Conservation (phyloP, 1,140 invertebrate species). For the Drosophila rufa region DNA sequence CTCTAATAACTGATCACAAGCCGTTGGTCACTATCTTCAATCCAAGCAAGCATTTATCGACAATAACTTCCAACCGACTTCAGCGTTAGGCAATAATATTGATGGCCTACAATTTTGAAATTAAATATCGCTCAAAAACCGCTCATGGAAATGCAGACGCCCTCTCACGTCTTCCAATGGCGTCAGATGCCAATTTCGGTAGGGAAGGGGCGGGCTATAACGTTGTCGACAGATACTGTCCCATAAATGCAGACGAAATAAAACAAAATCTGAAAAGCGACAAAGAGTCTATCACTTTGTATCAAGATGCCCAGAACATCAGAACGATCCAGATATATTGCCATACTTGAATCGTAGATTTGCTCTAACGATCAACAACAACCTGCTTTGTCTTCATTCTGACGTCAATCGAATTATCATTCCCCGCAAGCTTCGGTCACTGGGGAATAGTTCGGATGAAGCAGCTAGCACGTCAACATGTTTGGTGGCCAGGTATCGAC, state of each 20-base stretch:
- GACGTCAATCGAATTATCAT: constrained; percentile 55
- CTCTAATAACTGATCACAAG: constrained; percentile 85
- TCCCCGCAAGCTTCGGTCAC: no score
- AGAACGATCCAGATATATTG: background rate
- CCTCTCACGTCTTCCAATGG: no score
- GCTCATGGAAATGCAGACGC: no score
- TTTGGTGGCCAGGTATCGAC: no score
- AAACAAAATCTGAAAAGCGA: constrained; percentile 6
- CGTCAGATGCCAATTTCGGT: no score
- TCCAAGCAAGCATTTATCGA: constrained; percentile 8
- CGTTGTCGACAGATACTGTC: constrained; percentile 25
- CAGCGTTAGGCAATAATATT: no score
- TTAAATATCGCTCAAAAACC: no score
- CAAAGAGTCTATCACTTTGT: background rate
- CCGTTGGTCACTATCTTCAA: constrained; percentile 41
- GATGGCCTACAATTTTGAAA: no score
- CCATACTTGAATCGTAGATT: constrained; percentile 15
- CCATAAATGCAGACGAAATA: constrained; percentile 13
- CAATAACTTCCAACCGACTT: no score
- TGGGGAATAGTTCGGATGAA: constrained; percentile 2
- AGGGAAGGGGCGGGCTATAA: background rate
- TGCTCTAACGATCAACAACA: constrained; percentile 16
- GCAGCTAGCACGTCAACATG: no score
- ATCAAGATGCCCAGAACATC: constrained; percentile 12
- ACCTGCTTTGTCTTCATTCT: constrained; percentile 12